Conservation (phyloP, 2,888 invertebrate species). For the Malachius bipustulatus region DNA sequence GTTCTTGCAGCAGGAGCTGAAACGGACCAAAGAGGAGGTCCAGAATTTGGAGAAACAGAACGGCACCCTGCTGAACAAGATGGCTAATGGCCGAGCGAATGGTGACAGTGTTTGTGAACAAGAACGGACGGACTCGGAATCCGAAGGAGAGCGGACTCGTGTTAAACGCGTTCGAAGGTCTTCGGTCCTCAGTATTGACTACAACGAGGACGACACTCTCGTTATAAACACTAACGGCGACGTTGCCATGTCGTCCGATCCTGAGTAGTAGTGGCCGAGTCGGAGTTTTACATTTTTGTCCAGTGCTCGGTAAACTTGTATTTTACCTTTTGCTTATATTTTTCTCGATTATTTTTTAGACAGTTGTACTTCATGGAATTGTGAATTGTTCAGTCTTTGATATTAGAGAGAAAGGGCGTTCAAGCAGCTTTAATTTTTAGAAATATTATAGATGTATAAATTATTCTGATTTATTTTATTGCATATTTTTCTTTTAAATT, state of each 20-base stretch:
- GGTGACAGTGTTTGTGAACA: constrained; percentile 30
- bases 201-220: constrained; percentile 64
- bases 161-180: constrained; percentile 59
- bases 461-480: too few relatives aligned
- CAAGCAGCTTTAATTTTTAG: too few relatives aligned
- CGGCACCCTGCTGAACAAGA: constrained; percentile 29
- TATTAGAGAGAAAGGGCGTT: too few relatives aligned
- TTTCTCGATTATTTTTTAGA: too few relatives aligned
- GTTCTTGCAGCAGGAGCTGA: constrained; percentile 84
- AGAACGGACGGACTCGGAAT: constrained; percentile 40
- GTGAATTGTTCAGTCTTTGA: too few relatives aligned
- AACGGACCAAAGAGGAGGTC: constrained; percentile 58
- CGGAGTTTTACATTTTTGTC: too few relatives aligned
- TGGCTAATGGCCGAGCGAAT: constrained; percentile 21
- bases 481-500: too few relatives aligned
- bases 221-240: constrained; percentile 59
- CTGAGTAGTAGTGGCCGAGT: too few relatives aligned
- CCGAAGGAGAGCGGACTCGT: constrained; percentile 37
- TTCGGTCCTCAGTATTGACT: constrained; percentile 60
- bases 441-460: too few relatives aligned
- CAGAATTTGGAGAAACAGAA: constrained; percentile 51
- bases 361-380: too few relatives aligned
- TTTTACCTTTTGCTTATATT: too few relatives aligned
- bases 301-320: too few relatives aligned
- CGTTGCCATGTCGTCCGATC: constrained; percentile 38